Evolutionary conservation across 2,888 invertebrate species (phyloP), one percentile per base, ranked within the genome.

Genomic region (Phalangium opilio): DNA sequence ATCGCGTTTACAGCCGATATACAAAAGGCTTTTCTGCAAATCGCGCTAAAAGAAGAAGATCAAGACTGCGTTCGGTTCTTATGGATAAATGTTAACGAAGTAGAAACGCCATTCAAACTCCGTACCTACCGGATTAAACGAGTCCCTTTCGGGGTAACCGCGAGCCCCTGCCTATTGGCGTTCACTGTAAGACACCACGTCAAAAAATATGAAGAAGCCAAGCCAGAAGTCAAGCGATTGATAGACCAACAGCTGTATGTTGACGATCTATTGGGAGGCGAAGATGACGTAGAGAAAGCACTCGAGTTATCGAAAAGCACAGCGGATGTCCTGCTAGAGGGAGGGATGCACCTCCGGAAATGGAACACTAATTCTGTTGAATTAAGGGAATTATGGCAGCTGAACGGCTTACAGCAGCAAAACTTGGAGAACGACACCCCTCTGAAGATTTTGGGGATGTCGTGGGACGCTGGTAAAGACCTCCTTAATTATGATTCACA

Each of bases 331-430:
- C 47, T 55, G 35, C 10, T 19, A 1, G 35, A 45, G 8, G 58
- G 49, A 14, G 47, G 52, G 8, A 55, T 59, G 45, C 10, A 21
- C 7, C 36, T 59, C 10, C 32, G 50, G 11, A 57, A 60, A 45
- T 58, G 55, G 54, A 41, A 47, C 11, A 46, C 53, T 1, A 57
- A 58, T 17, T 42, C 43, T 2, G 11, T 7, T 3, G 32, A 45
- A 36, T 21, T 42, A 5, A 3, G 21, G n/a, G 27, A 10, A 3
- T 20, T 27, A 10, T n/a, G 21, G 2, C 10, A 20, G 12, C 33
- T 33, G 11, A 17, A 20, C n/a, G 34, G 34, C 8, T 32, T 49
- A 10, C 34, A 49, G 7, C 27, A 17, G 11, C 14, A 40, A 3
- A 41, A 50, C 17, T 18, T 35, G 10, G 18, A 21, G 5, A 38